Evolutionary conservation across 1,140 invertebrate species (phyloP).

Genomic region (Streblospio benedicti): DNA sequence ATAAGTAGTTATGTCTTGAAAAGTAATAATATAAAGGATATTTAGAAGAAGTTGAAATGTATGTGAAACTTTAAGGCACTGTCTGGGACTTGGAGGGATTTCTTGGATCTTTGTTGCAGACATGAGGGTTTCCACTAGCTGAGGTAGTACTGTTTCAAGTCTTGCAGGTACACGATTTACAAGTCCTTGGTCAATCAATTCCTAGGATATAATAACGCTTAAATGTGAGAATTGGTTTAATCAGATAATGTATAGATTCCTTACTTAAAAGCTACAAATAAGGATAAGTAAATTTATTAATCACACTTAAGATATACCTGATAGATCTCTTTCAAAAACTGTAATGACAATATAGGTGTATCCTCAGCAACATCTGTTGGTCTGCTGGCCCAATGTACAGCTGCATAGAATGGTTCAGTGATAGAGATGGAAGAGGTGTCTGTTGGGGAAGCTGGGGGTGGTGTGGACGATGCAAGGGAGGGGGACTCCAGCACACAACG

Average conservation of each 20-base stretch:
- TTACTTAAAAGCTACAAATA: background rate
- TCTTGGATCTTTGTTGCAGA: background rate
- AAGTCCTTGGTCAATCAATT: background rate
- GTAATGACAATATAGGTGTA: no score
- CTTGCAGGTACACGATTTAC: background rate
- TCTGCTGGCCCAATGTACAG: slow-evolving; percentile 14
- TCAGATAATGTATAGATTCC: background rate
- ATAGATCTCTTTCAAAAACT: no score
- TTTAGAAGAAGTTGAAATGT: slow-evolving; percentile 26
- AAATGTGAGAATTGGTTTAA: background rate
- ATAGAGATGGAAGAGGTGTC: slow-evolving; percentile 20
- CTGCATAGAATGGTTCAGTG: slow-evolving; percentile 28
- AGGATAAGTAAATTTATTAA: background rate
- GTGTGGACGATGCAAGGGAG: slow-evolving; percentile 6
- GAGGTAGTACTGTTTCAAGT: background rate
- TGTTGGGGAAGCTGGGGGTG: slow-evolving; percentile 12
- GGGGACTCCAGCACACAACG: slow-evolving; percentile 24
- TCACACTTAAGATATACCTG: no score
- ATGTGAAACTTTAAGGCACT: slow-evolving; percentile 26
- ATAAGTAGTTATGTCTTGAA: background rate
- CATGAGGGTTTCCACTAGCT: background rate
- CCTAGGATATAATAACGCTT: background rate
- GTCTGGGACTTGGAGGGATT: slow-evolving; percentile 1
- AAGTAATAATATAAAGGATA: slow-evolving; percentile 14
- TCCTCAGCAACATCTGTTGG: no score